Percentiles rank a stretch among this genome's conserved stretches.
Conservation (phyloP, 2,113 vertebrate genomes). For the Erythrocebus patas region DNA sequence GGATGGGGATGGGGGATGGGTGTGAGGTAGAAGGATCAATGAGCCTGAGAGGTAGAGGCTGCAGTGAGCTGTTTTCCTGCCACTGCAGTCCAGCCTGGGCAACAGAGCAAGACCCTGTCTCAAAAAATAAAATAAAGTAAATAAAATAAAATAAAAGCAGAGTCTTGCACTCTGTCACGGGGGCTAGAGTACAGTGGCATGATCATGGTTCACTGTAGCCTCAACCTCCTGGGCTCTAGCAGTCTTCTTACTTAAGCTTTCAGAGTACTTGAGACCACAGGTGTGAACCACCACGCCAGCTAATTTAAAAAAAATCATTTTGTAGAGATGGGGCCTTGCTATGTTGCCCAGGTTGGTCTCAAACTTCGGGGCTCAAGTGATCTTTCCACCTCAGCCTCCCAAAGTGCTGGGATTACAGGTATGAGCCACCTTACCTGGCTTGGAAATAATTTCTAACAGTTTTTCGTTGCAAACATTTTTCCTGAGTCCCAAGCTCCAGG, state of each 20-base stretch:
- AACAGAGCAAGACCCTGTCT: too few species aligned
- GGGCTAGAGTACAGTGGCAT: too few species aligned
- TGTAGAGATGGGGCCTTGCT: not conserved
- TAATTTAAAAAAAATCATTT: not conserved
- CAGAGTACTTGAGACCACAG: not conserved
- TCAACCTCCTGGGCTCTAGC: not conserved
- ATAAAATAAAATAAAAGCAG: too few species aligned
- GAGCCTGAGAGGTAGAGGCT: not conserved
- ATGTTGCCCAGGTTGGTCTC: not conserved
- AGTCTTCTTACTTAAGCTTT: not conserved
- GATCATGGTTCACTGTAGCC: not conserved
- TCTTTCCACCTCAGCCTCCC: not conserved
- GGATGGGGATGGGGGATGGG: too few species aligned
- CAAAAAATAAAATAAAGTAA: too few species aligned
- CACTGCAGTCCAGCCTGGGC: too few species aligned
- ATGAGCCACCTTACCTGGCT: not conserved
- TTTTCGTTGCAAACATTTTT: not conserved
- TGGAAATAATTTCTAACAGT: not conserved
- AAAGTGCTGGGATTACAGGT: not conserved
- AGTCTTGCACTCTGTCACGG: too few species aligned
- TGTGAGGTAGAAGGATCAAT: not conserved
- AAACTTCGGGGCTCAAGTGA: not conserved
- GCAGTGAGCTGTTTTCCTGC: too few species aligned
- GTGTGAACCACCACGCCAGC: not conserved
- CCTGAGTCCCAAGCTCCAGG: not conserved